Evolutionary conservation across 2,113 vertebrate genomes (phyloP).

Genomic region (Scytalopus superciliaris): DNA sequence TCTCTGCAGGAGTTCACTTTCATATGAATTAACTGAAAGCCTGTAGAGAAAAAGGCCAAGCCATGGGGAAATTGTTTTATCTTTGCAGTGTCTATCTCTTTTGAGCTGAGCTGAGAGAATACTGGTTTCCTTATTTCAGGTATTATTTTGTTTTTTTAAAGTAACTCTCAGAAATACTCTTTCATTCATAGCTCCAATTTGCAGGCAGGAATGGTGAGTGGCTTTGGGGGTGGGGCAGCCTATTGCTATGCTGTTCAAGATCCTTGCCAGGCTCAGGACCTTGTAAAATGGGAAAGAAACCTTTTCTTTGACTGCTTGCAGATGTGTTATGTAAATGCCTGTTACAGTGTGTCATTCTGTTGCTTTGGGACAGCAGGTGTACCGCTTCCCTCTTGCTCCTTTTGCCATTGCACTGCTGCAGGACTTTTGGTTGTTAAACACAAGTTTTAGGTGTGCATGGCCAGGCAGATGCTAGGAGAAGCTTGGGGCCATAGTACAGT

Average conservation of each 20-base stretch:
- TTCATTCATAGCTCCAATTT: not conserved
- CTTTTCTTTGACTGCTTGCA: not conserved
- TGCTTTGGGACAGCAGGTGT: not conserved
- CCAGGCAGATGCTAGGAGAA: not conserved
- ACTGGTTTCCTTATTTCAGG: not conserved
- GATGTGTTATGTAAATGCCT: not conserved
- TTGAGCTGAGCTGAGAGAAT: not conserved
- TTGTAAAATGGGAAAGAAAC: fast-evolving
- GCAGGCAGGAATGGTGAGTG: not conserved
- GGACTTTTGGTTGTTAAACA: not conserved
- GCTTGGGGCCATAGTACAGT: not conserved
- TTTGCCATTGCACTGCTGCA: not conserved
- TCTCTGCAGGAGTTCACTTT: not conserved
- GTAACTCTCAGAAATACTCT: not conserved
- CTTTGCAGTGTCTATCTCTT: not conserved
- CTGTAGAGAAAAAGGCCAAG: not conserved
- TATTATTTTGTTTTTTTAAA: not conserved
- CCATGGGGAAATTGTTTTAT: not conserved
- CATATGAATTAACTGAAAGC: not conserved
- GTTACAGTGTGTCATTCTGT: not conserved
- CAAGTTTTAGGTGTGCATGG: not conserved
- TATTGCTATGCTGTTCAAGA: not conserved
- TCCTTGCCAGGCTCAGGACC: not conserved
- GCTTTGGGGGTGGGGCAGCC: not conserved
- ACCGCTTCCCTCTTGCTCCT: not conserved